Evolutionary conservation across 2,113 vertebrate genomes (phyloP), one percentile per base, ranked within the genome.

Genomic region (Craseonycteris thonglongyai): DNA sequence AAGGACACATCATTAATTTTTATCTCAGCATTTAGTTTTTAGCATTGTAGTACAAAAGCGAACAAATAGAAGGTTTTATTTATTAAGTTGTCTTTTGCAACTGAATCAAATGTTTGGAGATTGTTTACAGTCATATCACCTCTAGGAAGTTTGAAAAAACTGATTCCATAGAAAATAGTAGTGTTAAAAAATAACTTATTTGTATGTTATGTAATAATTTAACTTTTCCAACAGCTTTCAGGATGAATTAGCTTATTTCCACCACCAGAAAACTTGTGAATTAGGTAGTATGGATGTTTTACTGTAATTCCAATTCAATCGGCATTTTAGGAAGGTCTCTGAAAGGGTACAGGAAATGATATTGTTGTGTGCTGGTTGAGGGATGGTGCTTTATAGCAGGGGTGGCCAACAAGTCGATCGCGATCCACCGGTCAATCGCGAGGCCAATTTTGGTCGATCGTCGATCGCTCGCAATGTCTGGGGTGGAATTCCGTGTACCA

Each of bases 21-120:
- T 33, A 71, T 54, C 40, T 58, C 45, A 80, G 14, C 10, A 68
- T 71, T 83, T 65, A 49, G 13, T 38, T 89, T 85, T 89, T 82
- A 61, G 19, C 45, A 90, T 90, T 86, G 45, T 61, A 47, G 24
- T 65, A 3, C 3, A 88, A 81, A 71, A 56, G 74, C n/a, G 33
- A 68, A 30, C 28, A 82, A 84, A 65, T 30, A 38, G 26, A 7
- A 89, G n/a, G 24, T 81, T 91, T 91, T 40, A 74, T 38, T 58
- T 81, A 76, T 21, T 79, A 82, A 49, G 7, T 24, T 94, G 78
- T 71, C 18, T 83, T 59, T 90, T 86, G 22, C 21, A 35, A 56
- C 35, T 66, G 10, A 94, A 33, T 88, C 47, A 80, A 90, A 81
- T 76, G 30, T 91, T 96, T 78, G 81, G 30, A 68, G n/a, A 79